phyloP scores from a whole-genome alignment of 35 echinoderm and acorn worm genomes.

The Hemicentrotus pulcherrimus region DNA sequence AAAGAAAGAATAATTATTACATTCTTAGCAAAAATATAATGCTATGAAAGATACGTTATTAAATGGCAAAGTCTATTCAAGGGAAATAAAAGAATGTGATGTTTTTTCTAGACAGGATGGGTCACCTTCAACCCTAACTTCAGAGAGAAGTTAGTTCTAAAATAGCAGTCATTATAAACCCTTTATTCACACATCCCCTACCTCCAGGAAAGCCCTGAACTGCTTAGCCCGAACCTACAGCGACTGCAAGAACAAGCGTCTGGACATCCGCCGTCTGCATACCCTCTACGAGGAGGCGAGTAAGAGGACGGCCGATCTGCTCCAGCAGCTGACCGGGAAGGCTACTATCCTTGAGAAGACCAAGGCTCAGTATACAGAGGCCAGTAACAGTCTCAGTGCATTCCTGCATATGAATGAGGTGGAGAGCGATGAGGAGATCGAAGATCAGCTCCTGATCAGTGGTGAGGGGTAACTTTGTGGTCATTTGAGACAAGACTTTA shows the following conservation, averaged over 20 bases:
- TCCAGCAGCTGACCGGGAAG: conserved; percentile 71
- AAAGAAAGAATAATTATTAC: not conserved
- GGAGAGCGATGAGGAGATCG: conserved; percentile 88
- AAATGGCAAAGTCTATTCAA: no score
- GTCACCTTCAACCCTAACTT: no score
- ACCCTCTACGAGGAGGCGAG: conserved; percentile 84
- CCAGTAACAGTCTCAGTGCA: conserved; percentile 80
- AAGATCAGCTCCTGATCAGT: conserved; percentile 84
- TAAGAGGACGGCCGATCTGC: conserved; percentile 64
- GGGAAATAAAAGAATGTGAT: no score
- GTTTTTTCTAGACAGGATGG: no score
- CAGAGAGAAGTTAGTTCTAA: no score
- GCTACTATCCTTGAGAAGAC: conserved; percentile 88
- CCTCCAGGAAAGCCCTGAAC: conserved; percentile 79
- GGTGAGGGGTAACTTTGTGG: conserved; percentile 51
- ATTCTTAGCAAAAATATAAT: no score
- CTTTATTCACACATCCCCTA: not conserved
- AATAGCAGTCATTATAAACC: no score
- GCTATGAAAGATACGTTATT: no score
- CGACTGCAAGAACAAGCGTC: conserved; percentile 81
- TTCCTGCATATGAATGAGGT: conserved; percentile 97
- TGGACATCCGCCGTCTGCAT: conserved; percentile 85
- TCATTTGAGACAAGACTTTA: not conserved
- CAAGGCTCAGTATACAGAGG: conserved; percentile 75
- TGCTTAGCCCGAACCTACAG: conserved; percentile 77